phyloP scores from a whole-genome alignment of 2,888 invertebrate genomes.

The Nemurella pictetii region DNA sequence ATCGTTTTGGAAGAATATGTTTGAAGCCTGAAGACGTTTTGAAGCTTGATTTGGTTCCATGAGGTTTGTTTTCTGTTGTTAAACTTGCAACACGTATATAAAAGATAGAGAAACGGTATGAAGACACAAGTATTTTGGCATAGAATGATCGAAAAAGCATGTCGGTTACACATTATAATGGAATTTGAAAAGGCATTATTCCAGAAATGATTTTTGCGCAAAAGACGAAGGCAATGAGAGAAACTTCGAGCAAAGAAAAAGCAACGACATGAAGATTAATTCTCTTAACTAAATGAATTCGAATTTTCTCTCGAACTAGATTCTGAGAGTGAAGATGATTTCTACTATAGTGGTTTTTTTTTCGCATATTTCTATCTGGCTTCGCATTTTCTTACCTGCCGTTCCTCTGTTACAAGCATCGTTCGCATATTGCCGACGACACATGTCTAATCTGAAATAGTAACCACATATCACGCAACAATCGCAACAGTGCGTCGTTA shows the following conservation, averaged over 20 bases:
- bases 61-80: background rate
- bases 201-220: background rate
- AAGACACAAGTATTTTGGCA: background rate
- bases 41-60: background rate
- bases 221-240: too few species aligned
- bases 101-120: background rate
- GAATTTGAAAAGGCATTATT: background rate
- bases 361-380: too few species aligned
- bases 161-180: too few species aligned
- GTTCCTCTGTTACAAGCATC: slow-evolving; percentile 98
- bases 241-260: too few species aligned
- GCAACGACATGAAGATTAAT: too few species aligned
- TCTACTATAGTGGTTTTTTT: too few species aligned
- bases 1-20: background rate
- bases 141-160: background rate
- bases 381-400: slow-evolving; percentile 92
- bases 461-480: slow-evolving; percentile 36
- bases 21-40: background rate
- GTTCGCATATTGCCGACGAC: slow-evolving; percentile 92
- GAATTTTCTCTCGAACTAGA: too few species aligned
- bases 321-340: too few species aligned
- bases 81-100: background rate
- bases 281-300: too few species aligned
- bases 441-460: slow-evolving; percentile 96
- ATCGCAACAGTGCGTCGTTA: background rate